Conservation (phyloP, 2,113 vertebrate species). For the Pelusios castaneus region DNA sequence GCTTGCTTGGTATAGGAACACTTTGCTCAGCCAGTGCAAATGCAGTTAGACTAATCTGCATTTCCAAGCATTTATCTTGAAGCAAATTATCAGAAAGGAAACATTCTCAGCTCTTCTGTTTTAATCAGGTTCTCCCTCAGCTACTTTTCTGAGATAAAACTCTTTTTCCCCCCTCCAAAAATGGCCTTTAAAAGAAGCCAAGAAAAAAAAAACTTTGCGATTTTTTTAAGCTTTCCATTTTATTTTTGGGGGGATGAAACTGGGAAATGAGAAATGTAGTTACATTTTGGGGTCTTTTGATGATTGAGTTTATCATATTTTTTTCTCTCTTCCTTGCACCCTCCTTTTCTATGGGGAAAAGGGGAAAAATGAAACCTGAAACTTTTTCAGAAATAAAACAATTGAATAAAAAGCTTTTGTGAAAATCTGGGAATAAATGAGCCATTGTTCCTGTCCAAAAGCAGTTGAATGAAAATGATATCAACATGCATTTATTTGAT, state of each 20-base stretch:
- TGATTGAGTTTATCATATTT: neutral
- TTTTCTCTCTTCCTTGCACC: neutral
- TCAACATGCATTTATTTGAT: neutral
- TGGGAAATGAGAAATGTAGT: neutral
- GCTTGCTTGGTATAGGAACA: rapidly evolving
- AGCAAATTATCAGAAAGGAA: neutral
- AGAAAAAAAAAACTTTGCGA: neutral
- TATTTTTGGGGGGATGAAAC: neutral
- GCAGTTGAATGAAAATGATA: neutral
- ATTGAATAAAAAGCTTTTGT: neutral
- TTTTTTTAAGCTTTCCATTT: neutral
- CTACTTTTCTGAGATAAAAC: neutral
- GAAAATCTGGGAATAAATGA: neutral
- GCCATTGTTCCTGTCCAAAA: neutral
- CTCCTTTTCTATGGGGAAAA: neutral
- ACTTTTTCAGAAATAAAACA: neutral
- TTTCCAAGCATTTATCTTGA: neutral
- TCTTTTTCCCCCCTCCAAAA: neutral
- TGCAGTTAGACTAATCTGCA: no score
- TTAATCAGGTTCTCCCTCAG: neutral
- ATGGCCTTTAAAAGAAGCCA: neutral
- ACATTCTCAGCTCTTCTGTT: neutral
- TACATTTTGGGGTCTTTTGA: rapidly evolving
- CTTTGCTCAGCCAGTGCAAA: neutral
- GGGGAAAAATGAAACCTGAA: neutral